A percentile compares a stretch with the other conserved stretches of the same genome.
These are phyloP conservation scores for Tragelaphus buxtoni DNA, from an alignment of 2,113 vertebrate species.

Conservation along the genomic window DNA sequence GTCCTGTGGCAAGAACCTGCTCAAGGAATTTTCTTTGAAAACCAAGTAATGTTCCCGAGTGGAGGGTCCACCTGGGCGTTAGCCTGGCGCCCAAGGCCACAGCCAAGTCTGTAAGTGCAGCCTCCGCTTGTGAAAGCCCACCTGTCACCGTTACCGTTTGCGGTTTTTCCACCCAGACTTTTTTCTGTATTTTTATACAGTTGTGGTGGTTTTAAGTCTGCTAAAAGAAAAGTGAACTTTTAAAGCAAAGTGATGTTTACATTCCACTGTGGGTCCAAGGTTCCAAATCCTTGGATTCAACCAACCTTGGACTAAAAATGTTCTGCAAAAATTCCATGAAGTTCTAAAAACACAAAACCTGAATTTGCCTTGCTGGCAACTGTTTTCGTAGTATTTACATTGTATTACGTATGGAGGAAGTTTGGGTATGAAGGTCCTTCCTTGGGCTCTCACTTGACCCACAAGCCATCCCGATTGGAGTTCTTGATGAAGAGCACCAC, in stretches of 20 bases:
- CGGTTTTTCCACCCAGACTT: not conserved
- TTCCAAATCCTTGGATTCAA: not conserved
- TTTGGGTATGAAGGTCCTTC: slow-evolving; percentile 83
- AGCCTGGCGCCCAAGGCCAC: fast-evolving
- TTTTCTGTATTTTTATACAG: not conserved
- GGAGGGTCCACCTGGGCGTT: not conserved
- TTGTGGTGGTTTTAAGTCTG: not conserved
- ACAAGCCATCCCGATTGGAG: slow-evolving; percentile 46
- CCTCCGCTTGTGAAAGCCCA: fast-evolving
- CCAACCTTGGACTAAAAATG: not conserved
- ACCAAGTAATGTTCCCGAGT: slow-evolving; percentile 64
- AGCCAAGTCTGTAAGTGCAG: not conserved
- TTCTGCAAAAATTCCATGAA: not conserved
- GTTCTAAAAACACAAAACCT: not conserved
- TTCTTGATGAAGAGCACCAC: slow-evolving; percentile 45
- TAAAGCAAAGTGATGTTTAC: not conserved
- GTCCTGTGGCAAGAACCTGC: slow-evolving; percentile 53
- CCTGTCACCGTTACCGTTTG: fast-evolving
- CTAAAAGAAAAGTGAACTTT: not conserved
- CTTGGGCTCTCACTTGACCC: slow-evolving; percentile 61
- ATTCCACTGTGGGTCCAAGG: not conserved
- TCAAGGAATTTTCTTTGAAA: slow-evolving; percentile 79
- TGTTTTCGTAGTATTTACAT: not conserved
- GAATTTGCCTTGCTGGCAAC: not conserved
- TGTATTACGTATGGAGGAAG: slow-evolving; percentile 72